phyloP scores from a whole-genome alignment of 2,888 invertebrate genomes.

The Acleris cristana region DNA sequence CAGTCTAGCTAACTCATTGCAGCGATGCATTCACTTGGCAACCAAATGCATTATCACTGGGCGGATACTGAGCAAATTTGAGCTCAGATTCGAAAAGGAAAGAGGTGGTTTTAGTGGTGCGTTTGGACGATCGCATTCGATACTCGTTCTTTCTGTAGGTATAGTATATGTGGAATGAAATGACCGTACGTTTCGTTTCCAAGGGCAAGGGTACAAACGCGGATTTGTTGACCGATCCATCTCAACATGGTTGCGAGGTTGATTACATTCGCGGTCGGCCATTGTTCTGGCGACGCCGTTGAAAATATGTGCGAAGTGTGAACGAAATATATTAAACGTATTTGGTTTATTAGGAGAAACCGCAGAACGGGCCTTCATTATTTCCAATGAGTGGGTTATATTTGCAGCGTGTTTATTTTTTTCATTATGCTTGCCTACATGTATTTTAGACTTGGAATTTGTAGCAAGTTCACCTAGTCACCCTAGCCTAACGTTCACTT shows the following conservation, averaged over 20 bases:
- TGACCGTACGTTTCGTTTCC: slow-evolving; percentile 74
- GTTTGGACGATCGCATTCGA: slow-evolving; percentile 60
- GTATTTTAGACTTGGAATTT: too few species aligned
- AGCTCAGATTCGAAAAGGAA: slow-evolving; percentile 42
- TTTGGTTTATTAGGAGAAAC: slow-evolving; percentile 58
- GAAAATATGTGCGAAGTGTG: slow-evolving; percentile 46
- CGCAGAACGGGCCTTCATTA: slow-evolving; percentile 47
- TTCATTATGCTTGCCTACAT: too few species aligned
- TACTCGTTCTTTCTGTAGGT: slow-evolving; percentile 61
- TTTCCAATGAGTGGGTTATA: slow-evolving; percentile 10
- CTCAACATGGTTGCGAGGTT: slow-evolving; percentile 50
- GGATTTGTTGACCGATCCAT: slow-evolving; percentile 66
- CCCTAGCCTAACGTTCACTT: too few species aligned
- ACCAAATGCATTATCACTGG: slow-evolving; percentile 47
- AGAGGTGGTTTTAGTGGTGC: slow-evolving; percentile 47
- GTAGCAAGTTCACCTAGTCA: too few species aligned
- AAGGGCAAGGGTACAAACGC: slow-evolving; percentile 76
- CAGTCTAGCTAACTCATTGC: slow-evolving; percentile 80
- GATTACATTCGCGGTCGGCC: slow-evolving; percentile 58
- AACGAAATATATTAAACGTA: slow-evolving; percentile 50
- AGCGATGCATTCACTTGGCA: slow-evolving; percentile 49
- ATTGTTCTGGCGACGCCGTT: slow-evolving; percentile 57
- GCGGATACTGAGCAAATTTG: slow-evolving; percentile 45
- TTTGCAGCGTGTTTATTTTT: neutral
- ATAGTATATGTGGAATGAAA: slow-evolving; percentile 47